Base-by-base conservation (phyloP, 30 jellyfish, hydroid and myxozoan species). In the Hydra vulgaris region DNA sequence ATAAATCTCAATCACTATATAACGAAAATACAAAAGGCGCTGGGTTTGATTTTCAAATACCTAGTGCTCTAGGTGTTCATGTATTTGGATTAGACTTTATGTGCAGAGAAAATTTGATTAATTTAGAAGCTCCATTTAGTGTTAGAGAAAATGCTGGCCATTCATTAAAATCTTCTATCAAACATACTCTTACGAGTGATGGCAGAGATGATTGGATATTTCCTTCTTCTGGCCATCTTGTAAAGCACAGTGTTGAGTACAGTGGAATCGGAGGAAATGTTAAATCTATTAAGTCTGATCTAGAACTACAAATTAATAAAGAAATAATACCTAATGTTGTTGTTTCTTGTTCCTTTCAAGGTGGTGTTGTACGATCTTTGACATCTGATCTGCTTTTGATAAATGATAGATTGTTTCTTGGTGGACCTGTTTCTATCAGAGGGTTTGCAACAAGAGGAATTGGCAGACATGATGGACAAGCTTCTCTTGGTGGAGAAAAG, bases 341-440 rank as follows among this genome's bases (percentile, higher is more conserved):
- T 17, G 26, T 87, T 19, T 95, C 96, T 0, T 20, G 70, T 16
- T 72, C 96, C 1, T 77, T 87, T 27, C 95, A 87, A 70, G 93
- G 95, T 12, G 98, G 98, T 24, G 94, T 87, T 4, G 83, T 79
- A 71, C 79, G 71, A 22, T 72, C 98, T 20, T 22, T 92, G 4
- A 82, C 89, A 24, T 89, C 83, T 22, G 26, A 81, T 25, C 95
- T 80, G 18, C 73, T 87, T 56, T 24, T 68, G 21, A 87, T 92
- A 74, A 92, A 87, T 87, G 98, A 92, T 54, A 71, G 95, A 23
- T 87, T 80, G 83, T 92, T 92, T 68, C 88, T 92, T 70, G 98
- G 96, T 53, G 98, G 98, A 21, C 98, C 98, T 5, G 21, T 84
- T 74, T 92, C 98, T 55, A 85, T 92, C n/a, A 88, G 98, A 23